phyloP scores from a whole-genome alignment of 1,140 invertebrate species.

The Drosophila cardini region DNA sequence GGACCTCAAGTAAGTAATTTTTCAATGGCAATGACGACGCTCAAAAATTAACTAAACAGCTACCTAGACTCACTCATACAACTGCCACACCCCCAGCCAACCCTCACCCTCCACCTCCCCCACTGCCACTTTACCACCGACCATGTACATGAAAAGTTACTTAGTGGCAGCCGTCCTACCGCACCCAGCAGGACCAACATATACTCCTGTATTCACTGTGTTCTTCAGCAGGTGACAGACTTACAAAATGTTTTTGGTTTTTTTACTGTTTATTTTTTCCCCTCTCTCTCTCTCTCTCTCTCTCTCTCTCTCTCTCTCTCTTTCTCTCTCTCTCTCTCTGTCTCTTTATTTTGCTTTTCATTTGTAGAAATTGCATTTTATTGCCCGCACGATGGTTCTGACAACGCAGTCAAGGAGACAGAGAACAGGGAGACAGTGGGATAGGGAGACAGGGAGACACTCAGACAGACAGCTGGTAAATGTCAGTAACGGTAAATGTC shows the following conservation, averaged over 20 bases:
- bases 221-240: constrained; percentile 36
- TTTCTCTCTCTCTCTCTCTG: no score
- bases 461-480: not conserved
- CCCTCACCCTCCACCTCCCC: no score
- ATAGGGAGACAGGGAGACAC: no score
- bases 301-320: no score
- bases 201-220: constrained; percentile 8
- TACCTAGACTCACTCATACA: not conserved
- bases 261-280: constrained; percentile 19
- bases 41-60: constrained; percentile 79
- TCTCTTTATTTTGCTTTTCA: constrained; percentile 46
- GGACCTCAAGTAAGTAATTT: constrained; percentile 65
- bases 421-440: no score
- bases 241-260: constrained; percentile 34
- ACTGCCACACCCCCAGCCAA: not conserved
- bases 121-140: not conserved
- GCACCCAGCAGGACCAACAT: not conserved
- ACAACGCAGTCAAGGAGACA: not conserved
- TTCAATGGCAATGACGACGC: constrained; percentile 57
- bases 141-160: constrained; percentile 66
- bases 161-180: constrained; percentile 28
- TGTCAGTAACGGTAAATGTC: constrained; percentile 12
- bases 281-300: no score
- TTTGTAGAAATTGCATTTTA: constrained; percentile 65
- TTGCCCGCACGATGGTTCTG: constrained; percentile 47